phyloP scores from a whole-genome alignment of 2,797 vertebrate species.

The Phalloptychus januarius region DNA sequence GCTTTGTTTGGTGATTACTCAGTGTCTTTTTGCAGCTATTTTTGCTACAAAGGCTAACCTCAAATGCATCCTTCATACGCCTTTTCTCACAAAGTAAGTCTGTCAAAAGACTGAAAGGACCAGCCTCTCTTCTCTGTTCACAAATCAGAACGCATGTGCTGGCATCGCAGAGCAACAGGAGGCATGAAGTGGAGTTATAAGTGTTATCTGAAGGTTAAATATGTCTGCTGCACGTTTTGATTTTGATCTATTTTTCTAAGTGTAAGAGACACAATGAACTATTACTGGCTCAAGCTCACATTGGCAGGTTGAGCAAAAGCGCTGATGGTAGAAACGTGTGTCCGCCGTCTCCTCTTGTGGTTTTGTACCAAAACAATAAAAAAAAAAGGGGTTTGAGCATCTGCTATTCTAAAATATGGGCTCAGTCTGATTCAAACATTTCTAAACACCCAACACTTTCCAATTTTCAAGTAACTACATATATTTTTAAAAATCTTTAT shows the following conservation, averaged over 20 bases:
- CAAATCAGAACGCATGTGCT: background rate
- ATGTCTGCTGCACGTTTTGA: background rate
- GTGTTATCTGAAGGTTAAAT: background rate
- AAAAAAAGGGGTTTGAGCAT: background rate
- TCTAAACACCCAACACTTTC: background rate
- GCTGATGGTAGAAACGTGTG: background rate
- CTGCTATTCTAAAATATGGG: background rate
- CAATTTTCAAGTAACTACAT: background rate
- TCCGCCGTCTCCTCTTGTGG: background rate
- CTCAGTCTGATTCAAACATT: background rate
- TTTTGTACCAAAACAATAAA: background rate
- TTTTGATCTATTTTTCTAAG: background rate
- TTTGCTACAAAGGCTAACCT: background rate
- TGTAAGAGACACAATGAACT: background rate
- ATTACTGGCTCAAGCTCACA: background rate
- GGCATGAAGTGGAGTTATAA: background rate
- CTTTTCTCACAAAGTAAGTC: background rate
- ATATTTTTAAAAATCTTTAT: background rate
- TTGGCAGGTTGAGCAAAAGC: background rate
- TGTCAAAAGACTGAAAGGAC: background rate
- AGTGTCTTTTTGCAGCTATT: background rate
- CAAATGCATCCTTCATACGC: background rate
- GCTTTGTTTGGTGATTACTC: background rate
- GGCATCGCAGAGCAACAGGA: background rate
- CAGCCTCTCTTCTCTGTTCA: background rate